Conservation (phyloP, 1,140 invertebrate species). For the Musca vetustissima region DNA sequence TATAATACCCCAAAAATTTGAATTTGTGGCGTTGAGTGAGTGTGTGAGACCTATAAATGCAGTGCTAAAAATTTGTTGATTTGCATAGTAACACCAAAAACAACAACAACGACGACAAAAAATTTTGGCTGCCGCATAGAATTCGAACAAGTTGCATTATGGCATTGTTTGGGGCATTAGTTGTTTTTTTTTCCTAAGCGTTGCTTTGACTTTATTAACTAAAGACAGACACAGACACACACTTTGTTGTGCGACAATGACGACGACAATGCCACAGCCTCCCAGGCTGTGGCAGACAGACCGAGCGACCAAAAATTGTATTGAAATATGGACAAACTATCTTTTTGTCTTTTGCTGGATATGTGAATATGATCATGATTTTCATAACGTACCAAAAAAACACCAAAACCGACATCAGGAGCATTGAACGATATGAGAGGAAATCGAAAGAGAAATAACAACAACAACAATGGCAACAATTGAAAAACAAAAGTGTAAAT, state of each 20-base stretch:
- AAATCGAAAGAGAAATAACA: neutral
- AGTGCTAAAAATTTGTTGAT: conserved; percentile 21
- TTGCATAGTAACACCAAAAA: conserved; percentile 9
- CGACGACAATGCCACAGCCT: neutral
- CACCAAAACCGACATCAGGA: neutral
- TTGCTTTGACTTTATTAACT: conserved; percentile 19
- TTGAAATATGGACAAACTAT: neutral
- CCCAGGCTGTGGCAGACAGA: neutral
- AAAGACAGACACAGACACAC: neutral
- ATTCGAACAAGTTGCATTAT: conserved; percentile 16
- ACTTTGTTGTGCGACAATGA: neutral
- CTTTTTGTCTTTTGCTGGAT: neutral
- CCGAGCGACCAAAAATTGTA: neutral
- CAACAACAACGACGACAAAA: neutral
- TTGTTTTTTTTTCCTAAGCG: no score
- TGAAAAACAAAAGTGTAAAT: conserved; percentile 27
- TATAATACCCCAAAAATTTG: no score
- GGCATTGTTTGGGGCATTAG: no score
- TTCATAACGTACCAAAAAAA: conserved; percentile 18
- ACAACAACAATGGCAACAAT: neutral
- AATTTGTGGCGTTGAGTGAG: no score
- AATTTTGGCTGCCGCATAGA: neutral
- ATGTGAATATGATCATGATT: conserved; percentile 16
- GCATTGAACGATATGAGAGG: neutral
- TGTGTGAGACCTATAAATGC: neutral